phyloP scores from a whole-genome alignment of 2,888 invertebrate species.

The Slavum lentiscoides region DNA sequence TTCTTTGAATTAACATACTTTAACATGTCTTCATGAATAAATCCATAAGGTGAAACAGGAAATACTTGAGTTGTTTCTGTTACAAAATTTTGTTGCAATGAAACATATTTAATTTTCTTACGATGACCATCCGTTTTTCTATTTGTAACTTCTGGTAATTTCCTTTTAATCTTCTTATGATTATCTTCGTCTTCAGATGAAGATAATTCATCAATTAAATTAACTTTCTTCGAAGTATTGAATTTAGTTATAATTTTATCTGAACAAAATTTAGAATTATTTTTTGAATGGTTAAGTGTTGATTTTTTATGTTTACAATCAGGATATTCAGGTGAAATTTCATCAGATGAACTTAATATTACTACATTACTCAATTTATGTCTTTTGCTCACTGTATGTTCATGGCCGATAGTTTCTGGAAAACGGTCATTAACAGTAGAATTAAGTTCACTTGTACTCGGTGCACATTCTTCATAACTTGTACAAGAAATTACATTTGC shows the following conservation, averaged over 20 bases:
- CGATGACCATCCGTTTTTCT: neutral
- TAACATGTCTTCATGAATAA: constrained; percentile 31
- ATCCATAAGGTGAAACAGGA: constrained; percentile 6
- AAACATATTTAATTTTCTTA: neutral
- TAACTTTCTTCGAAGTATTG: neutral
- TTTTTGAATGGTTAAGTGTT: neutral
- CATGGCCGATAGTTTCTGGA: neutral
- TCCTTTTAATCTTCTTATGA: neutral
- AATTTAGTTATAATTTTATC: neutral
- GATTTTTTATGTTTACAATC: neutral
- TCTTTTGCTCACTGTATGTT: neutral
- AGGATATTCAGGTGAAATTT: constrained; percentile 2
- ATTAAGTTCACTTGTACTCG: neutral
- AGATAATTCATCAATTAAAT: neutral
- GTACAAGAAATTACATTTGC: neutral
- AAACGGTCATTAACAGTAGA: neutral
- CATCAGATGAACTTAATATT: neutral
- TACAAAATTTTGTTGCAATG: neutral
- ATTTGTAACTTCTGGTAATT: neutral
- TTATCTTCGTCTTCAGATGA: neutral
- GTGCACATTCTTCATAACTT: neutral
- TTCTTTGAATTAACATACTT: neutral
- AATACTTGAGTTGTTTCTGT: neutral
- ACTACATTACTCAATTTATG: neutral
- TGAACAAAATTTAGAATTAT: neutral